Evolutionary conservation across 2,797 vertebrate genomes (phyloP).

Genomic region (Numenius phaeopus): DNA sequence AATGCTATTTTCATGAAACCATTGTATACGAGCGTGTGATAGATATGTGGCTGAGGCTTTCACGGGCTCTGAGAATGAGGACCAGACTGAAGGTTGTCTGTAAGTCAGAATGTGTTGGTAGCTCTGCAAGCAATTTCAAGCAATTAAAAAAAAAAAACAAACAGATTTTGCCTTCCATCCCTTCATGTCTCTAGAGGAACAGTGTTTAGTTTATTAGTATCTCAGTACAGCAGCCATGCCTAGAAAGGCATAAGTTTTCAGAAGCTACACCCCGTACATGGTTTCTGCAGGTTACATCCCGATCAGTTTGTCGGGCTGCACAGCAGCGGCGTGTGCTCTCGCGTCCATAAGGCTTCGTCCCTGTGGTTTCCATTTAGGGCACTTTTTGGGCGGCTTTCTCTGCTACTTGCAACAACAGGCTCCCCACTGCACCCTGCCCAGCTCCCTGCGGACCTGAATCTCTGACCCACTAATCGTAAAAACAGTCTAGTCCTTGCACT

Average conservation of each 20-base stretch:
- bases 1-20: not conserved
- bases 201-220: not conserved
- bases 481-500: not conserved
- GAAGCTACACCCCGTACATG: fast-evolving
- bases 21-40: fast-evolving
- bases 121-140: not conserved
- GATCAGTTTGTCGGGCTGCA: fast-evolving
- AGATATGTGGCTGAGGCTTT: not conserved
- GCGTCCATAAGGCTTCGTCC: fast-evolving
- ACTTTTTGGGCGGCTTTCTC: not conserved
- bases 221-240: not conserved
- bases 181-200: not conserved
- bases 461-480: not conserved
- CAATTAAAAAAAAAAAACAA: not conserved
- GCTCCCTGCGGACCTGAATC: not conserved
- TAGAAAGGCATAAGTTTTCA: not conserved
- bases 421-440: fast-evolving
- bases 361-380: not conserved
- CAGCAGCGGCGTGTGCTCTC: not conserved
- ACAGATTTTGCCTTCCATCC: not conserved
- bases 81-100: not conserved
- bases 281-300: not conserved
- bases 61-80: not conserved
- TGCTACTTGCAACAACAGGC: not conserved
- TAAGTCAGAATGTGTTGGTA: not conserved